A percentile compares a stretch with the other conserved stretches of the same genome.
phyloP scores from a whole-genome alignment of 1,140 invertebrate species.

The Proales similis region DNA sequence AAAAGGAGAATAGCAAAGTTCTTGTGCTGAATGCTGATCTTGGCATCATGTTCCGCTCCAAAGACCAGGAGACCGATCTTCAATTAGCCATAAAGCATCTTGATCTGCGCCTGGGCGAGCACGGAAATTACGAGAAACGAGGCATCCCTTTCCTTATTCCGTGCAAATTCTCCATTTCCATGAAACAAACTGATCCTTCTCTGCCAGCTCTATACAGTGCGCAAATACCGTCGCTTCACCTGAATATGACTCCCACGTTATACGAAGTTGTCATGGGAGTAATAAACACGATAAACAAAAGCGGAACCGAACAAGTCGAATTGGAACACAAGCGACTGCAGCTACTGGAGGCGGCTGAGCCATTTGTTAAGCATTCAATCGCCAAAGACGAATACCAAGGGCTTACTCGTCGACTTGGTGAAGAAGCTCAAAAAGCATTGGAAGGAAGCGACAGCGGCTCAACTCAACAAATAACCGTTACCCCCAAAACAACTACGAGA shows the following conservation, averaged over 20 bases:
- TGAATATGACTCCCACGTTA: constrained; percentile 31
- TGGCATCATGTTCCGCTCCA: background rate
- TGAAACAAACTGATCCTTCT: constrained; percentile 7
- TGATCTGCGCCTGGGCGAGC: constrained; percentile 13
- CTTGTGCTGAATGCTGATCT: constrained; percentile 57
- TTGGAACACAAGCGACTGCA: background rate
- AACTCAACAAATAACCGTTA: background rate
- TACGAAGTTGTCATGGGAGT: constrained; percentile 37
- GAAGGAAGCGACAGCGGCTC: background rate
- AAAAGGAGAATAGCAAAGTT: constrained; percentile 63
- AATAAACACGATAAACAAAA: constrained; percentile 17
- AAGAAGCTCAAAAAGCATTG: background rate
- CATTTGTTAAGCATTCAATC: constrained; percentile 4
- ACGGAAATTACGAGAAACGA: constrained; percentile 1
- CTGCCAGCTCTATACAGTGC: constrained; percentile 1
- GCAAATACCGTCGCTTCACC: constrained; percentile 10
- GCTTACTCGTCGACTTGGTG: background rate
- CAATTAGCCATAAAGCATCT: constrained; percentile 3
- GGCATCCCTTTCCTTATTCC: constrained; percentile 33
- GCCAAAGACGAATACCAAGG: background rate
- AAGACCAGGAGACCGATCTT: background rate
- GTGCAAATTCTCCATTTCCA: background rate
- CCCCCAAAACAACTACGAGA: background rate
- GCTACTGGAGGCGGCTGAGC: constrained; percentile 7
- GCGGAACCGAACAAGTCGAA: constrained; percentile 9